Evolutionary conservation across 2,113 vertebrate species (phyloP).

Genomic region (Alectura lathami): DNA sequence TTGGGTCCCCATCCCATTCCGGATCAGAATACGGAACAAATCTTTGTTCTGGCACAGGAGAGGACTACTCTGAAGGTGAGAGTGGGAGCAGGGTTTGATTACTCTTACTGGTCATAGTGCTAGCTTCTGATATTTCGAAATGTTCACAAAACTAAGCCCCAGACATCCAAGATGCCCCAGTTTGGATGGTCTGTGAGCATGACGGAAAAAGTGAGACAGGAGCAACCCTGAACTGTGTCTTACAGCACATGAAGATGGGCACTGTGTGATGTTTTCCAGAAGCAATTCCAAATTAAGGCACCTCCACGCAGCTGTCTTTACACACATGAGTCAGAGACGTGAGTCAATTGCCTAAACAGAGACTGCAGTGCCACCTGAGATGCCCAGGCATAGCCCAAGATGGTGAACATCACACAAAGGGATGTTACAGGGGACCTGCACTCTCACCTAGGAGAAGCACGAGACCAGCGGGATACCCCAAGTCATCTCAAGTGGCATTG

Average conservation of each 20-base stretch:
- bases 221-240: neutral
- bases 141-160: neutral
- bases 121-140: neutral
- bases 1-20: neutral
- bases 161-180: neutral
- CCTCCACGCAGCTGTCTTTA: neutral
- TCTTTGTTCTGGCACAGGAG: rapidly evolving
- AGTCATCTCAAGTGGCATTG: no score
- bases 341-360: neutral
- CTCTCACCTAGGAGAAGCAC: no score
- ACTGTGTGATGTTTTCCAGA: neutral
- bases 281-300: neutral
- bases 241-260: neutral
- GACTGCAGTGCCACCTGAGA: neutral
- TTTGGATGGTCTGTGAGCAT: neutral
- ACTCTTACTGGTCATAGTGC: neutral
- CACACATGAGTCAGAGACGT: neutral
- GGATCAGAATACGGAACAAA: neutral
- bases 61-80: neutral
- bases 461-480: no score
- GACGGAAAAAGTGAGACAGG: neutral
- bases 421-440: neutral
- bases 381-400: neutral
- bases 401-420: neutral
- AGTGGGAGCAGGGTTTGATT: neutral